Evolutionary conservation across 2,888 invertebrate species (phyloP), one percentile per base, ranked within the genome.

Genomic region (Siphlonurus alternatus): DNA sequence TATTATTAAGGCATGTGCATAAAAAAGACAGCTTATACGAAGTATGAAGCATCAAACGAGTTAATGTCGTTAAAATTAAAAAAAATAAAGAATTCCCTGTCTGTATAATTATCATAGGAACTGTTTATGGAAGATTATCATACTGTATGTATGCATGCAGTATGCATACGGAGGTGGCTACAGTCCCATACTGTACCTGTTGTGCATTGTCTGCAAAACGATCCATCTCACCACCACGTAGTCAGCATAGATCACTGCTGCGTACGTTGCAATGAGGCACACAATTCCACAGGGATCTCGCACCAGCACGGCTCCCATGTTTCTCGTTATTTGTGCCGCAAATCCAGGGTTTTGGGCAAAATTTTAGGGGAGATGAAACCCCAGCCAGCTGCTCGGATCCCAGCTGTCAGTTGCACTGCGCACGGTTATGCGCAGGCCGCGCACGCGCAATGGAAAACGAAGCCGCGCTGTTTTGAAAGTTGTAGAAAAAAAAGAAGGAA

Each of bases 151-250:
- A n/a, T n/a, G n/a, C n/a, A n/a, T n/a, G n/a, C n/a, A n/a, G n/a
- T n/a, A n/a, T n/a, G n/a, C n/a, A n/a, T n/a, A n/a, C n/a, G n/a
- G n/a, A n/a, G n/a, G n/a, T n/a, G n/a, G n/a, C n/a, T n/a, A n/a
- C n/a, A n/a, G n/a, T n/a, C n/a, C n/a, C n/a, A n/a, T n/a, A n/a
- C n/a, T 72, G 68, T 77, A 90, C 91, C 89, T 89, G 71, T 86
- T 82, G 69, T 84, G 83, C 85, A 91, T 88, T 22, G 88, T 86
- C 68, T 89, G 87, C 66, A 90, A 76, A 67, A 92, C 83, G 68
- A 93, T 85, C 88, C 91, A 92, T 74, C 84, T 79, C 69, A 90
- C 81, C 63, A 92, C 85, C 65, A 90, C 93, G 78, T 92, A 93
- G 76, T 92, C 92, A 25, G 92, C 90, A 74, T 93, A 93, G 70